These are phyloP conservation scores for Anthophora plumipes DNA, from an alignment of 2,888 invertebrate species.

Conservation along the genomic window DNA sequence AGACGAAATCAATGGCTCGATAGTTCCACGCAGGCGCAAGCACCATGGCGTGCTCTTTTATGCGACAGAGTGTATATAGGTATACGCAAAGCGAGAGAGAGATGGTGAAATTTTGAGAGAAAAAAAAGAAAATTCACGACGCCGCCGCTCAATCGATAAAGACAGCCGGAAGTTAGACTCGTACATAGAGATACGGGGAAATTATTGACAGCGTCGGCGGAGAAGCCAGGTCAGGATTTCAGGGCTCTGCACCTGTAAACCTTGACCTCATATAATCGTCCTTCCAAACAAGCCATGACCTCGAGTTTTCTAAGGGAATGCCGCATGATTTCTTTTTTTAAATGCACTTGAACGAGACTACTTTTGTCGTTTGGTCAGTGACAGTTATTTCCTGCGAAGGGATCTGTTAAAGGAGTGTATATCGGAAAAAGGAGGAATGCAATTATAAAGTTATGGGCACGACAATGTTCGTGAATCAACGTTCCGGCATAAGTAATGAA, in stretches of 20 bases:
- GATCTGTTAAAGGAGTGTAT: background rate
- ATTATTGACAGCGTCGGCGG: background rate
- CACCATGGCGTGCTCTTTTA: conserved; percentile 54
- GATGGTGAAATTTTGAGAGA: conserved; percentile 66
- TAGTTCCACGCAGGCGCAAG: conserved; percentile 81
- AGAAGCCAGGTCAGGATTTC: conserved; percentile 41
- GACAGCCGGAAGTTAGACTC: background rate
- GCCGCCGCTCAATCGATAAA: conserved; percentile 33
- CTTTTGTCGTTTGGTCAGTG: background rate
- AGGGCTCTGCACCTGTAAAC: conserved; percentile 54
- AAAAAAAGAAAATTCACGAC: conserved; percentile 22
- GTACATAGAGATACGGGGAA: background rate
- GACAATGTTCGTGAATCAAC: background rate
- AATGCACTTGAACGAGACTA: background rate
- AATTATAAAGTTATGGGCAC: background rate
- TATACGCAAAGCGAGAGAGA: conserved; percentile 24
- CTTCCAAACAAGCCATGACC: conserved; percentile 65
- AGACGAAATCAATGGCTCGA: conserved; percentile 79
- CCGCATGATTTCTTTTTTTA: conserved; percentile 12
- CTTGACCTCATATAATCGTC: conserved; percentile 69
- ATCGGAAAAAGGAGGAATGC: background rate
- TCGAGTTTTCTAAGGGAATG: conserved; percentile 40
- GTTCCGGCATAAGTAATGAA: background rate
- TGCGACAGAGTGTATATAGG: conserved; percentile 66
- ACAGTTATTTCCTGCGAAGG: background rate